Evolutionary conservation across 2,888 invertebrate species (phyloP).

Genomic region (Archips crataeganus): DNA sequence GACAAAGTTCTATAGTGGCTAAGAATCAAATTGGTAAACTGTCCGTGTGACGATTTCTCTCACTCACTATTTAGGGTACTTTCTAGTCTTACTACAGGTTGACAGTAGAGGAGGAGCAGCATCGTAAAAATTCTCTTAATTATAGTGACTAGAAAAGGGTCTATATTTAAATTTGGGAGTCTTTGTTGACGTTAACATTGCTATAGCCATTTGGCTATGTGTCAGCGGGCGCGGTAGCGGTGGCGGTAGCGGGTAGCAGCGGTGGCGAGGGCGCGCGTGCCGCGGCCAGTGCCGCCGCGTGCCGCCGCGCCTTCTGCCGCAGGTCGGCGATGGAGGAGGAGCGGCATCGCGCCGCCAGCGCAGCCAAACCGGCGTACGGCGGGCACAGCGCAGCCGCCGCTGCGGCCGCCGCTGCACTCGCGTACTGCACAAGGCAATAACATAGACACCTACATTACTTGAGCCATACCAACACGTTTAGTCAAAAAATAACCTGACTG

Average conservation of each 20-base stretch:
- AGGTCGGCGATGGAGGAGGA: conserved; percentile 98
- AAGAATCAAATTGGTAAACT: too few species aligned
- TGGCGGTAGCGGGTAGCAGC: conserved; percentile 46
- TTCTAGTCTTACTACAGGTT: too few species aligned
- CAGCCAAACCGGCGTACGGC: conserved; percentile 91
- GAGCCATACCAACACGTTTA: neutral
- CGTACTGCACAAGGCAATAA: conserved; percentile 61
- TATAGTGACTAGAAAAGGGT: neutral
- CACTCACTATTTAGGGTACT: neutral
- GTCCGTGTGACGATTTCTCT: neutral
- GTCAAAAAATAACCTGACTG: too few species aligned
- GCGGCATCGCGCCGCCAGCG: conserved; percentile 92
- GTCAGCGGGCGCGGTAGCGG: conserved; percentile 63
- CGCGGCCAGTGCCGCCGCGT: conserved; percentile 94
- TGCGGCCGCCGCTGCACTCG: conserved; percentile 77
- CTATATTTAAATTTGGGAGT: neutral
- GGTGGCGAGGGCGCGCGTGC: conserved; percentile 72
- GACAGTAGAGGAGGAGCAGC: too few species aligned
- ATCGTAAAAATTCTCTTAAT: neutral
- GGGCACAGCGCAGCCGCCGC: conserved; percentile 88
- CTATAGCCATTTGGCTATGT: conserved; percentile 60
- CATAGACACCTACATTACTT: neutral
- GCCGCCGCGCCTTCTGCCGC: conserved; percentile 96
- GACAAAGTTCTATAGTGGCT: too few species aligned
- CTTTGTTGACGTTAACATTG: neutral